Base-by-base conservation (phyloP, 2,113 vertebrate species). In the Anoura caudifer region DNA sequence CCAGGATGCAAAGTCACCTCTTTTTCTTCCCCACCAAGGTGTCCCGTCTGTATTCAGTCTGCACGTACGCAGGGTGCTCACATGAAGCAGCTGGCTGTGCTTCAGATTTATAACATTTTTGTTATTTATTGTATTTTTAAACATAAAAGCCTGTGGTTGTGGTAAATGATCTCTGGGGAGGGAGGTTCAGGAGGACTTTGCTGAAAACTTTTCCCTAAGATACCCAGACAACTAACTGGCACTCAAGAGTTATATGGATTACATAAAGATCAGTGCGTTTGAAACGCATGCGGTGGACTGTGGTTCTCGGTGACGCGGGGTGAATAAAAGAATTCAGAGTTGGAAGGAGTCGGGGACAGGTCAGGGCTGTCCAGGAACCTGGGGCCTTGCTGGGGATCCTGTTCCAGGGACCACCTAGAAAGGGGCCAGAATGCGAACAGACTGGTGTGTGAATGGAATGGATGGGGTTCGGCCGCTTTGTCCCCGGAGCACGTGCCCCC, bases 301-400 rank as follows among this genome's bases (percentile, higher is more conserved):
- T 47, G 8, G 33, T 26, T 59, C 50, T 69, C 67, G 2, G 19
- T 17, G 41, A 8, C 4, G 5, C 12, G 10, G 38, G 3, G 1
- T 5, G 16, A 22, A 43, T 20, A 17, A 22, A 15, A 36, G 2
- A 14, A 36, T 56, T 16, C 28, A 36, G 91, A 9, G 4, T 6
- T 28, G 24, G 22, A 33, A 33, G 31, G 38, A 33, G 43, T 31
- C 10, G 15, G 33, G 36, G 1, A n/a, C 8, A 43, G 47, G 5
- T 20, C 50, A 7, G 47, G 26, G 43, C 26, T 41, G 56, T 6
- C 38, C 16, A 0, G 2, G 59, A 8, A 36, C 1, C 45, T 17
- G 45, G 41, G 38, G 38, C n/a, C 11, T 56, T 4, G 4, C 1
- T 8, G 9, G 45, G 33, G 47, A 61, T 20, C 2, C 28, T 13